Evolutionary conservation across 2,888 invertebrate genomes (phyloP).

Genomic region (Dryadula phaetusa): DNA sequence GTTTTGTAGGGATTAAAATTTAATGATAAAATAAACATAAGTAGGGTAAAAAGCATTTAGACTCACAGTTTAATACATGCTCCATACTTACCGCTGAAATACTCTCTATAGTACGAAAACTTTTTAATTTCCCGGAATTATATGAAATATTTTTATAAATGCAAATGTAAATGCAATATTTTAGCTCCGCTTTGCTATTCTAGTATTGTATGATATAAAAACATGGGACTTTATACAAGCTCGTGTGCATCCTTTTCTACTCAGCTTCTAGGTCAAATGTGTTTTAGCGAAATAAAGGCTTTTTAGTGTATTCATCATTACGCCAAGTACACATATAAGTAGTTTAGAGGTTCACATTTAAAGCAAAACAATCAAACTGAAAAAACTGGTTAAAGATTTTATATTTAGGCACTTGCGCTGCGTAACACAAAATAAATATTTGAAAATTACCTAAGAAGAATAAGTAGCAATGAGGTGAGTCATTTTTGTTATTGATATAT

Average conservation of each 20-base stretch:
- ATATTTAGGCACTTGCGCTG: too few species aligned
- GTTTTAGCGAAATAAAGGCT: slow-evolving; percentile 29
- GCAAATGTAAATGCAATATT: slow-evolving; percentile 35
- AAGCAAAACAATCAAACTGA: neutral
- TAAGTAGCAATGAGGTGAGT: too few species aligned
- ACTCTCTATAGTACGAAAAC: slow-evolving; percentile 29
- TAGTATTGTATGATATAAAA: slow-evolving; percentile 33
- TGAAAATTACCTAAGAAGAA: too few species aligned
- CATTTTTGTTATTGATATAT: too few species aligned
- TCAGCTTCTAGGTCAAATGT: slow-evolving; percentile 34
- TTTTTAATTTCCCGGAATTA: slow-evolving; percentile 35
- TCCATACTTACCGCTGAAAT: slow-evolving; percentile 30
- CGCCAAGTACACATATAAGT: slow-evolving; percentile 13
- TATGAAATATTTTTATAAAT: slow-evolving; percentile 33
- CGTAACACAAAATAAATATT: too few species aligned
- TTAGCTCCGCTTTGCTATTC: slow-evolving; percentile 21
- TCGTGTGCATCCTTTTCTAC: slow-evolving; percentile 37
- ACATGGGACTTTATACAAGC: slow-evolving; percentile 31
- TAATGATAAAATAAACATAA: slow-evolving; percentile 32
- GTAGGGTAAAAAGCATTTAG: slow-evolving; percentile 32
- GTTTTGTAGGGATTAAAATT: slow-evolving; percentile 24
- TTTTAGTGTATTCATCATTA: slow-evolving; percentile 25
- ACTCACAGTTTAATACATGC: slow-evolving; percentile 27
- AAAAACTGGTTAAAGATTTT: too few species aligned
- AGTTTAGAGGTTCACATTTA: slow-evolving; percentile 11